Base-by-base conservation (phyloP, 2,797 vertebrate genomes). In the Sciurus carolinensis region DNA sequence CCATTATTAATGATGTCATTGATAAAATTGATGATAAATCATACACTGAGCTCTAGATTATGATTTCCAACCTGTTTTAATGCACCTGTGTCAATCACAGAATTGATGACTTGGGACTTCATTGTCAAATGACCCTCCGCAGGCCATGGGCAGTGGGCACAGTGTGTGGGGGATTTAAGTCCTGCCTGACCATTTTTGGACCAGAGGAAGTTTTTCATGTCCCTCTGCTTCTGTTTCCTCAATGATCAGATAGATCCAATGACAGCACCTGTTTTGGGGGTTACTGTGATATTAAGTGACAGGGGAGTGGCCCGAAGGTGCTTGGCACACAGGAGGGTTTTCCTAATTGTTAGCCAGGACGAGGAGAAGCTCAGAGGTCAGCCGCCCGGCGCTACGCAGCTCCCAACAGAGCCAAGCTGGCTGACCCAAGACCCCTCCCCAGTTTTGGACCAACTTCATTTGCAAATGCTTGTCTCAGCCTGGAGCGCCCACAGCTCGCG, bases 171-270 rank as follows among this genome's bases (percentile, higher is more conserved):
- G 8, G 92, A 79, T 94, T 93, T 47, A 75, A 66, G 89, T 84
- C 11, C 22, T 72, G 12, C 39, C 24, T 47, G 39, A 8, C 24
- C 15, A 57, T 22, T 75, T 62, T 44, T 18, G 72, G 17, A n/a
- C 12, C 33, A 82, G 69, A 44, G 7, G 80, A 66, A n/a, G 24
- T n/a, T 44, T 94, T 33, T 69, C 10, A 50, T 2, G 6, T 86
- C 44, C 44, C 13, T 47, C 24, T 44, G 75, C 30, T 26, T 83
- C 52, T 52, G 59, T 72, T 94, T 96, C n/a, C n/a, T 80, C 13
- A 26, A 33, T 33, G 79, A 20, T 71, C 83, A 96, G 90, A 94
- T 36, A 90, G 57, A 20, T 59, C 71, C 59, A 82, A 36, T 52
- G 75, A 67, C 33, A 73, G 12, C 5, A 52, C 20, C 47, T 77